phyloP scores from a whole-genome alignment of 2,113 vertebrate species.

The Toxotes chatareus region DNA sequence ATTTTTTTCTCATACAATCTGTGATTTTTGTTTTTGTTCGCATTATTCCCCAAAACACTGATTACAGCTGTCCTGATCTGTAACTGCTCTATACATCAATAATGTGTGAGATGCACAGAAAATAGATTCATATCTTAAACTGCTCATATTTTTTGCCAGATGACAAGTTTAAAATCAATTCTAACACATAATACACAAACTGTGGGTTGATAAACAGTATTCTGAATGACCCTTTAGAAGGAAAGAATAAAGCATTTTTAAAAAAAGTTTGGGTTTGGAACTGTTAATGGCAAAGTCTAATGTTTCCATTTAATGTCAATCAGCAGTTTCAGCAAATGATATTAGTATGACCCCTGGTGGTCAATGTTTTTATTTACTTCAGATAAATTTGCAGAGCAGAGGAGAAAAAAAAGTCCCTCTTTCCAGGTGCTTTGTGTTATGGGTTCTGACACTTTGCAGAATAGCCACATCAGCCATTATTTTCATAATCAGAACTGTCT shows the following conservation, averaged over 20 bases:
- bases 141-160: background rate
- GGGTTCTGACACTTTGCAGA: no score
- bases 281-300: background rate
- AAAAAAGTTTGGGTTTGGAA: background rate
- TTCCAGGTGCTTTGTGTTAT: no score
- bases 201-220: background rate
- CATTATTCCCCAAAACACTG: background rate
- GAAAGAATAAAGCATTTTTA: background rate
- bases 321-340: background rate
- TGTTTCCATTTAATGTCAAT: background rate
- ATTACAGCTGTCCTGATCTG: background rate
- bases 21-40: background rate
- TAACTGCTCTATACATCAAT: background rate
- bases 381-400: background rate
- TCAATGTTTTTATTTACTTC: background rate
- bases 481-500: no score
- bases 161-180: background rate
- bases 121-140: background rate
- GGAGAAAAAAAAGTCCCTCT: no score
- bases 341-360: constrained; percentile 31
- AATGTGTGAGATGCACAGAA: background rate
- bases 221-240: no score
- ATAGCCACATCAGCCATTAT: no score
- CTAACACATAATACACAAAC: background rate
- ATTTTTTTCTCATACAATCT: background rate